phyloP scores from a whole-genome alignment of 1,140 invertebrate genomes.

The Drosophila oshimai region DNA sequence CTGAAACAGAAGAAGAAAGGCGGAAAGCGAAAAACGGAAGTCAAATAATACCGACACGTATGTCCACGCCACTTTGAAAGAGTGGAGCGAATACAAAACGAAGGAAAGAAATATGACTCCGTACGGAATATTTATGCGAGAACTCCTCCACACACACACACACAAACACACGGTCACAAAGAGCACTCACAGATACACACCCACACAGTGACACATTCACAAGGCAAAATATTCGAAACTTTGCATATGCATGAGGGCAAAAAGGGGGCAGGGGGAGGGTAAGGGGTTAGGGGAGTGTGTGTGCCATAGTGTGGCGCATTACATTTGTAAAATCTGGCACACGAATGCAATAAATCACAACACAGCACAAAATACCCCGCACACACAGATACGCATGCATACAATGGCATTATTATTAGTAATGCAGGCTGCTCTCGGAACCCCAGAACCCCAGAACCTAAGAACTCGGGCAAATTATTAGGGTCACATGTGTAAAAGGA shows the following conservation, averaged over 20 bases:
- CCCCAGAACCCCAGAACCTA: slow-evolving; percentile 63
- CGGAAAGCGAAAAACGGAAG: slow-evolving; percentile 46
- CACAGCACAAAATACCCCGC: slow-evolving; percentile 56
- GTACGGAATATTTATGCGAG: slow-evolving; percentile 67
- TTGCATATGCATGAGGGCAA: slow-evolving; percentile 67
- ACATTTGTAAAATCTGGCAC: slow-evolving; percentile 82
- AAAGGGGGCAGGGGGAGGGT: background rate
- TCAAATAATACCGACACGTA: slow-evolving; percentile 78
- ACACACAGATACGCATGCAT: slow-evolving; percentile 27
- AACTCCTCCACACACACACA: slow-evolving; percentile 25
- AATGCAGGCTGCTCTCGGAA: slow-evolving; percentile 62
- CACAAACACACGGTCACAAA: slow-evolving; percentile 12
- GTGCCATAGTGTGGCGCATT: slow-evolving; percentile 64
- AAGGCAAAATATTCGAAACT: slow-evolving; percentile 74
- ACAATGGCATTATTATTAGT: slow-evolving; percentile 77
- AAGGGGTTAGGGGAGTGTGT: background rate
- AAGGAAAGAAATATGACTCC: slow-evolving; percentile 73
- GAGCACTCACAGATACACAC: slow-evolving; percentile 1
- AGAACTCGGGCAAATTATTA: slow-evolving; percentile 73
- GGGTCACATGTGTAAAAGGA: slow-evolving; percentile 80
- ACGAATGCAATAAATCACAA: slow-evolving; percentile 81
- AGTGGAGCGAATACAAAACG: slow-evolving; percentile 68
- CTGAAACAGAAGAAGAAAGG: slow-evolving; percentile 6
- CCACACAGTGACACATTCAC: slow-evolving; percentile 61
- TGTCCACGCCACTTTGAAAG: slow-evolving; percentile 70